phyloP scores from a whole-genome alignment of 2,113 vertebrate genomes.

The Salvelinus alpinus region DNA sequence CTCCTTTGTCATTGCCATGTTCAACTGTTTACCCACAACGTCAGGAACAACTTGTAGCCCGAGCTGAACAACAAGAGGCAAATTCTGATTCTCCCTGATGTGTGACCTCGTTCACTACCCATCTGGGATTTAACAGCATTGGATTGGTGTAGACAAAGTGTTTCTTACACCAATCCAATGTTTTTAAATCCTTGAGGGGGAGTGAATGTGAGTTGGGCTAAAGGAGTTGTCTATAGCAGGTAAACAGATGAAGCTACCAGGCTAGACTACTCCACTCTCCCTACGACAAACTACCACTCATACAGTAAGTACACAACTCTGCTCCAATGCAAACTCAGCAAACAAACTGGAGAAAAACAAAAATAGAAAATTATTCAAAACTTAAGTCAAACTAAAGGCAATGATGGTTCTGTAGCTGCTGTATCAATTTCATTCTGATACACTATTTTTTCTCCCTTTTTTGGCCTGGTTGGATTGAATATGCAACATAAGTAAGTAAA shows the following conservation, averaged over 20 bases:
- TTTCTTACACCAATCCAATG: no score
- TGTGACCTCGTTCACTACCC: no score
- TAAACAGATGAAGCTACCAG: constrained; percentile 66
- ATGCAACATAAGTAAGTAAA: constrained; percentile 79
- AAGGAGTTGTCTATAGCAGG: constrained; percentile 6
- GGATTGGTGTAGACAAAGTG: background rate
- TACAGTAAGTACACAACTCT: constrained; percentile 62
- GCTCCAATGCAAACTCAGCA: constrained; percentile 74
- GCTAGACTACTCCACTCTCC: constrained; percentile 50
- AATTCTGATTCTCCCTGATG: no score
- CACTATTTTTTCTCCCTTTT: constrained; percentile 57
- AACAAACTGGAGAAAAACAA: constrained; percentile 77
- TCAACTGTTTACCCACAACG: no score
- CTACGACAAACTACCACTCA: constrained; percentile 34
- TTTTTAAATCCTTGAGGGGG: no score
- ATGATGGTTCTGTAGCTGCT: constrained; percentile 63
- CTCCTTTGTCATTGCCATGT: no score
- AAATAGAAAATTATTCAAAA: constrained; percentile 74
- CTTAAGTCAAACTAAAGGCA: constrained; percentile 78
- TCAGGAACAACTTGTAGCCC: no score
- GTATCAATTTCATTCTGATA: constrained; percentile 47
- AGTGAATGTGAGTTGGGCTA: background rate
- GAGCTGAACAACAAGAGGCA: no score
- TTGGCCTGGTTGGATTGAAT: constrained; percentile 69
- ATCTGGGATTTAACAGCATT: constrained; percentile 17